phyloP scores from a whole-genome alignment of 2,113 vertebrate genomes.

The Manacus vitellinus region DNA sequence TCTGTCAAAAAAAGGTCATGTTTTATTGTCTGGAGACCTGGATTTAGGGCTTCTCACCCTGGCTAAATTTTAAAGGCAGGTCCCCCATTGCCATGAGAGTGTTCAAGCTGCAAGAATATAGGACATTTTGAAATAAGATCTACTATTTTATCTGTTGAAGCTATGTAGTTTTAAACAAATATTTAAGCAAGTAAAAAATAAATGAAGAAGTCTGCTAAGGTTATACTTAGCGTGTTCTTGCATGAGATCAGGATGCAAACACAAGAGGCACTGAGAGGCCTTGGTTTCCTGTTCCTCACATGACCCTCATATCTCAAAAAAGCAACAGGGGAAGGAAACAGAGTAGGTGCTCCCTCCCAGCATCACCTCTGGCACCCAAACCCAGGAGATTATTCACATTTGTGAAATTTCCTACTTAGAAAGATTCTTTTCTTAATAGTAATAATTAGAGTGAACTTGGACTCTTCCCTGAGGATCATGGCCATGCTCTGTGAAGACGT shows the following conservation, averaged over 20 bases:
- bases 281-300: not conserved
- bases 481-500: rapidly evolving
- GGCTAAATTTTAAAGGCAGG: not conserved
- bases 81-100: not conserved
- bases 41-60: not conserved
- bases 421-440: not conserved
- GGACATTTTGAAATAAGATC: not conserved
- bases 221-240: not conserved
- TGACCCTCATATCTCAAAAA: not conserved
- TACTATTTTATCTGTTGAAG: not conserved
- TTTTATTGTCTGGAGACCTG: not conserved
- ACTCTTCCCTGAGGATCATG: not conserved
- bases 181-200: not conserved
- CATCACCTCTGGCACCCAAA: not conserved
- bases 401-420: not conserved
- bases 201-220: not conserved
- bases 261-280: not conserved
- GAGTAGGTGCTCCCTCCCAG: not conserved
- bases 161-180: not conserved
- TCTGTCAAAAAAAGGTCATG: not conserved
- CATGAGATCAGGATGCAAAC: not conserved
- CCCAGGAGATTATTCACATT: not conserved
- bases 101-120: not conserved
- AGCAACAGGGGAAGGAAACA: not conserved
- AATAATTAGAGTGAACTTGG: not conserved